Evolutionary conservation across 2,113 vertebrate species (phyloP), one percentile per base, ranked within the genome.

Genomic region (cattle (Bos taurus)): DNA sequence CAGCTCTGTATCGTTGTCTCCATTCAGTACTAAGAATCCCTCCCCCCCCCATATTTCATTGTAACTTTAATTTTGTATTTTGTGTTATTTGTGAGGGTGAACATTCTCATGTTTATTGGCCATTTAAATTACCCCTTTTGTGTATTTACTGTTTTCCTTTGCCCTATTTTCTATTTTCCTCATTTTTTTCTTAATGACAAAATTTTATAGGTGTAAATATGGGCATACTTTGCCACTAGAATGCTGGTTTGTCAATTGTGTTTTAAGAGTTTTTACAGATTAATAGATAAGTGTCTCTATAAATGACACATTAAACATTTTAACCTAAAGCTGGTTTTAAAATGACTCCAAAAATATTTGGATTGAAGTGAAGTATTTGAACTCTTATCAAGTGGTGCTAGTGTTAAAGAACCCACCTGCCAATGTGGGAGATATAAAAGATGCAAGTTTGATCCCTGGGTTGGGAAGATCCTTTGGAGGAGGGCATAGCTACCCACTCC

Each of bases 261-360:
- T 89, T 92, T 90, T 82, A 26, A 67, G 40, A 78, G 46, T 56
- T 94, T 94, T 88, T 92, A 88, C 62, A 23, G 33, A 30, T 86
- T 88, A 30, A 50, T 95, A 62, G 16, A 78, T 83, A 56, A n/a
- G 4, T 59, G 5, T 88, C 8, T 88, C 46, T 92, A 13, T 91
- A 91, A 92, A 40, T 48, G 12, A 54, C 59, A 71, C 48, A 91
- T 81, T 86, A 91, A 93, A 74, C 8, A 81, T 85, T 97, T 95
- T 96, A 86, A 93, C 25, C 21, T 94, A 90, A 74, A 95, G 15
- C 57, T 15, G 91, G 36, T 95, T 95, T 57, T 87, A 91, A 90
- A 93, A 77, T 81, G 81, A 59, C 60, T 57, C 21, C 50, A 30
- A 36, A 87, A 91, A 33, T 80, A 62, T 26, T 90, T 91, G 59